These are phyloP conservation scores for Germaria angustata DNA, from an alignment of 2,888 invertebrate species.

Conservation along the genomic window DNA sequence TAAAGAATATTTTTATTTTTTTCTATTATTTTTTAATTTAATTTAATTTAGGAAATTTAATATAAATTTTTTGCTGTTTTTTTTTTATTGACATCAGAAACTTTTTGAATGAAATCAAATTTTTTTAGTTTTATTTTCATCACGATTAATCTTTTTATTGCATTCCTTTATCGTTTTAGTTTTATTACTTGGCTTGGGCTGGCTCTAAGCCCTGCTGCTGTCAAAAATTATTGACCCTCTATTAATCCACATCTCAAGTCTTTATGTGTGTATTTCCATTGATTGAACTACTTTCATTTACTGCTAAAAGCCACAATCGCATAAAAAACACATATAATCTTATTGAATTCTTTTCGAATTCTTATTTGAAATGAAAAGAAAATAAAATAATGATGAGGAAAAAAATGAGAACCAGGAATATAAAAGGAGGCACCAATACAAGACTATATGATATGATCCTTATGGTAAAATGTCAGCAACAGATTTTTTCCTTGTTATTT, in stretches of 20 bases:
- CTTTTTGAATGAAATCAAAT: no score
- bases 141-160: neutral
- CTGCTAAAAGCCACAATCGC: neutral
- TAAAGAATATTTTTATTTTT: no score
- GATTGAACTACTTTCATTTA: slow-evolving; percentile 23
- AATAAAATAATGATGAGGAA: neutral
- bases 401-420: neutral
- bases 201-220: neutral
- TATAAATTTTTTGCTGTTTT: no score
- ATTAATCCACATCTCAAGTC: neutral
- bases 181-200: neutral
- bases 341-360: slow-evolving; percentile 24
- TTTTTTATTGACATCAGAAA: no score
- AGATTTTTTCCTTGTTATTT: slow-evolving; percentile 9
- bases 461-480: slow-evolving; percentile 48
- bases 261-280: neutral
- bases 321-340: neutral
- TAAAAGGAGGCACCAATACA: slow-evolving; percentile 30
- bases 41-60: no score
- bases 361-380: neutral
- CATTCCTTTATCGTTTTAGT: neutral
- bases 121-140: neutral
- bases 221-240: neutral
- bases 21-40: no score
- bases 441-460: neutral